A percentile compares a stretch with the other conserved stretches of the same genome.
Evolutionary conservation across 2,888 invertebrate species (phyloP).

Genomic region (Drosophila mettleri): DNA sequence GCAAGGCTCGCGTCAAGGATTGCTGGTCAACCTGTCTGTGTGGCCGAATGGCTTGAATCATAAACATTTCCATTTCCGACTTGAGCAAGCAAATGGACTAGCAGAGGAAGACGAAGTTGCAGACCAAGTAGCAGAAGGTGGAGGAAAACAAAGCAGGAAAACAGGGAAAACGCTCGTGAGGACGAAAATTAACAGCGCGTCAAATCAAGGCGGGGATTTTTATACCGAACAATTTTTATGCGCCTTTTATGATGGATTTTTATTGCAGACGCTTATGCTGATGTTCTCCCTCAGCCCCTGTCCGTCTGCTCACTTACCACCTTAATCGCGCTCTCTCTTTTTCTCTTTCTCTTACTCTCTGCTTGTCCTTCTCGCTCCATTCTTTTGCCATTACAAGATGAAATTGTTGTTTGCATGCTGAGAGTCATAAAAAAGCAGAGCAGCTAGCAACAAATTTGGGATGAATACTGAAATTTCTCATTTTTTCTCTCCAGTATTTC

Average conservation of each 20-base stretch:
- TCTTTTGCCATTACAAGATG: slow-evolving; percentile 41
- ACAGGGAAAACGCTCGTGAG: slow-evolving; percentile 25
- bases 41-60: slow-evolving; percentile 22
- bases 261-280: slow-evolving; percentile 67
- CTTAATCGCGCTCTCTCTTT: no score
- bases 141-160: slow-evolving; percentile 36
- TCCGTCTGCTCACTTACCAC: not conserved
- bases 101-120: not conserved
- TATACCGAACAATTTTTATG: slow-evolving; percentile 63
- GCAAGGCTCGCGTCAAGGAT: slow-evolving; percentile 14
- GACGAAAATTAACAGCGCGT: slow-evolving; percentile 72
- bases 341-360: not conserved
- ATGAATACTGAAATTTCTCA: slow-evolving; percentile 55
- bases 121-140: slow-evolving; percentile 2
- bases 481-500: not conserved
- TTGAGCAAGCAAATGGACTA: not conserved
- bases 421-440: slow-evolving; percentile 61
- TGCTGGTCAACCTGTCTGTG: slow-evolving; percentile 41
- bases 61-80: slow-evolving; percentile 24
- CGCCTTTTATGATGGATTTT: slow-evolving; percentile 72
- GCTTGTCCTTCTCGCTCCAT: no score
- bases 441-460: slow-evolving; percentile 72
- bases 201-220: slow-evolving; percentile 67
- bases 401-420: slow-evolving; percentile 73
- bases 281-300: slow-evolving; percentile 22